Evolutionary conservation across 1,140 invertebrate species (phyloP).

Genomic region (Bombyx mandarina): DNA sequence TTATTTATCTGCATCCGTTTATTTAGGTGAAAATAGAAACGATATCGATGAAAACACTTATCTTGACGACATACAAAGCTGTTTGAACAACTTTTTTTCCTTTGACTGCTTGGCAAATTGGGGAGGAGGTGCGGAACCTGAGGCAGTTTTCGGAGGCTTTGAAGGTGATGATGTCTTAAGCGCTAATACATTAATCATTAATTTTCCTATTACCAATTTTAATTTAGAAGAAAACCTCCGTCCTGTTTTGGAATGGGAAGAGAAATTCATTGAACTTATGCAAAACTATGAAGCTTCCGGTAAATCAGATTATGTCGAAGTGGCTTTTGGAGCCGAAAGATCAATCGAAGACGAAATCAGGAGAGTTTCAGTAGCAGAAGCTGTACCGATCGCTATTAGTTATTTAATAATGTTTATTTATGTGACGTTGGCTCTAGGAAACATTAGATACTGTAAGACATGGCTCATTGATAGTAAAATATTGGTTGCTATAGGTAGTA

Average conservation of each 20-base stretch:
- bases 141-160: slow-evolving; percentile 84
- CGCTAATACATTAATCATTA: slow-evolving; percentile 76
- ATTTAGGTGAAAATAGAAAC: slow-evolving; percentile 79
- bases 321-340: slow-evolving; percentile 86
- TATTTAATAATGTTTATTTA: slow-evolving; percentile 94
- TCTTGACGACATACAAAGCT: slow-evolving; percentile 57
- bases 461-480: slow-evolving; percentile 86
- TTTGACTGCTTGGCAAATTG: slow-evolving; percentile 82
- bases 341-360: slow-evolving; percentile 92
- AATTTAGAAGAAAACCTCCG: slow-evolving; percentile 68
- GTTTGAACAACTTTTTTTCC: slow-evolving; percentile 73
- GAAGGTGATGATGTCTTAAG: slow-evolving; percentile 46
- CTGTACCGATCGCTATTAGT: slow-evolving; percentile 86
- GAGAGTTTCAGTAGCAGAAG: slow-evolving; percentile 85
- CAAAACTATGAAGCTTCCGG: slow-evolving; percentile 75
- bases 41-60: slow-evolving; percentile 68
- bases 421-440: slow-evolving; percentile 87
- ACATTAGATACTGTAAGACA: slow-evolving; percentile 74
- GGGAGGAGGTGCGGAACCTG: slow-evolving; percentile 89
- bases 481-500: slow-evolving; percentile 84
- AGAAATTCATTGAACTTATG: slow-evolving; percentile 83
- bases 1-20: slow-evolving; percentile 85
- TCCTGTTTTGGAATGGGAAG: slow-evolving; percentile 84
- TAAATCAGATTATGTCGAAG: slow-evolving; percentile 77
- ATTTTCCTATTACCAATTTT: slow-evolving; percentile 83